Percentiles rank a stretch among this genome's conserved stretches.
These are phyloP conservation scores for Rousettus leschenaultii DNA, from an alignment of 2,113 vertebrate genomes.

Conservation along the genomic window DNA sequence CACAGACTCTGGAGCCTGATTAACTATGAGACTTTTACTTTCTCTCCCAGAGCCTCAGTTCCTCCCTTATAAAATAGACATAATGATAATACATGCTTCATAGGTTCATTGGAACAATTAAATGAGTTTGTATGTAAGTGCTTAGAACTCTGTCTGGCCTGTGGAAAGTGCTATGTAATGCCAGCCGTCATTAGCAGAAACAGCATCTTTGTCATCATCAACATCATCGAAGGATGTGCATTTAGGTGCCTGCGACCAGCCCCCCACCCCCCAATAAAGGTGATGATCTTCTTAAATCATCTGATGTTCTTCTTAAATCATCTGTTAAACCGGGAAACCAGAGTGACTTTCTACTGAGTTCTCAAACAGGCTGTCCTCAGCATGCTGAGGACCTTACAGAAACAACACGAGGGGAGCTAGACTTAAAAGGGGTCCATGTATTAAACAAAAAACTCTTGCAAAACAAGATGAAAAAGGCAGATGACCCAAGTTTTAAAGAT, in stretches of 20 bases:
- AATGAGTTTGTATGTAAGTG: background rate
- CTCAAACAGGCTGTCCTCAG: background rate
- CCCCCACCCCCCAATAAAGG: background rate
- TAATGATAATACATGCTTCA: background rate
- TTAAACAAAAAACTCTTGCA: background rate
- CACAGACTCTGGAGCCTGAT: background rate
- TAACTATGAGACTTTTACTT: background rate
- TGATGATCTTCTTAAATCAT: background rate
- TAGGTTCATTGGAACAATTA: background rate
- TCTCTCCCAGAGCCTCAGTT: background rate
- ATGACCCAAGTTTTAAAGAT: background rate
- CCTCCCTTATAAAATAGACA: background rate
- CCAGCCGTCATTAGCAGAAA: background rate
- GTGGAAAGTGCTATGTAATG: background rate
- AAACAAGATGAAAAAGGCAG: background rate
- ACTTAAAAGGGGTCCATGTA: background rate
- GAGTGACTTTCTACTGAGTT: background rate
- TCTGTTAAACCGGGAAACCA: background rate
- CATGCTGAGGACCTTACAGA: background rate
- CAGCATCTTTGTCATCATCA: background rate
- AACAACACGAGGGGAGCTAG: background rate
- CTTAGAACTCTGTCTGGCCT: background rate
- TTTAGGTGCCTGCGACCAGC: background rate
- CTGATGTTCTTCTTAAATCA: background rate
- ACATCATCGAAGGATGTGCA: background rate